Evolutionary conservation across 2,113 vertebrate genomes (phyloP).

Genomic region (Ciconia boyciana): DNA sequence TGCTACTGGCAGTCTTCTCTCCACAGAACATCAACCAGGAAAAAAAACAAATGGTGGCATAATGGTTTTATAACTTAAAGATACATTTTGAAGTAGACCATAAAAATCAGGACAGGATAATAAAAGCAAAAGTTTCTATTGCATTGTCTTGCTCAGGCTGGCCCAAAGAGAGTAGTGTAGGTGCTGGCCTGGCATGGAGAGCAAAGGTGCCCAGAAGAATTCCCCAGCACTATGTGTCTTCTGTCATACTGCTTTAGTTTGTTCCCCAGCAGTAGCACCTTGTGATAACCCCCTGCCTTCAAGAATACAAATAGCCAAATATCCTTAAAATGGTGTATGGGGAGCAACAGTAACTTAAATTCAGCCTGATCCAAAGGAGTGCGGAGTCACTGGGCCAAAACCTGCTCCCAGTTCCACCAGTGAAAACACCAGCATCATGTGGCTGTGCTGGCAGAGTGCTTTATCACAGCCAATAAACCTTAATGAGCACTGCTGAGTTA

Average conservation of each 20-base stretch:
- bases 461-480: not conserved
- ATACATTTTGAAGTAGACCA: not conserved
- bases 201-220: not conserved
- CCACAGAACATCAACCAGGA: not conserved
- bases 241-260: not conserved
- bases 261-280: not conserved
- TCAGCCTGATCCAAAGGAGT: not conserved
- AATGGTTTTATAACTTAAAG: not conserved
- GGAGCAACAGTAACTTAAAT: not conserved
- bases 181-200: not conserved
- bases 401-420: not conserved
- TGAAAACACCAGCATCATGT: not conserved
- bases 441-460: not conserved
- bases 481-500: not conserved
- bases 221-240: not conserved
- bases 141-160: not conserved
- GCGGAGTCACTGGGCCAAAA: not conserved
- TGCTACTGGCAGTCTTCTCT: not conserved
- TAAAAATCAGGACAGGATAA: not conserved
- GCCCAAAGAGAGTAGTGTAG: not conserved
- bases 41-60: not conserved
- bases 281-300: not conserved
- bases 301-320: not conserved
- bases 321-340: not conserved
- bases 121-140: not conserved